Base-by-base conservation (phyloP, 2,888 invertebrate species). In the Ethmia dodecea region DNA sequence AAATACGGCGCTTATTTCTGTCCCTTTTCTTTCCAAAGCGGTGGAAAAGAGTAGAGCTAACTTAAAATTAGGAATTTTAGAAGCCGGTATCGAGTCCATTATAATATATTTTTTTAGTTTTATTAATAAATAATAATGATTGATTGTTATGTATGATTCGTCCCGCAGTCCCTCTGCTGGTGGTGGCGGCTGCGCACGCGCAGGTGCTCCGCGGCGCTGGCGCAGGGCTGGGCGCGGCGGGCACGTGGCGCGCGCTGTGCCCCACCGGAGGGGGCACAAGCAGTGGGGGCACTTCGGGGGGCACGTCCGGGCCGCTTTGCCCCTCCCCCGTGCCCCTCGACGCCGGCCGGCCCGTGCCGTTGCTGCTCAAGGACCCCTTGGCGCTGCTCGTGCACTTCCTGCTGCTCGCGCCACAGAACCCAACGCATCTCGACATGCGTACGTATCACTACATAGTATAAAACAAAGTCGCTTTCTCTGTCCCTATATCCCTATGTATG, bases 331-430 rank as follows among this genome's bases (percentile, higher is more conserved):
- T 37, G 37, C 37, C 45, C 29, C 37, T 45, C 8, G 49, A 47
- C 12, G 31, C 38, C 39, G 72, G 72, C 29, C 56, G 72, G 8
- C 68, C 71, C 33, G 81, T 98, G 60, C 97, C 98, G 50, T 87
- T 97, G 58, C 87, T 98, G 52, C 88, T 98, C 54, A 88, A 92
- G 35, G 98, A 98, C 87, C 95, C 96, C 3, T 89, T 91, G 35
- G 93, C 97, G 42, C 86, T 97, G 51, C 88, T 98, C 27, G 88
- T 97, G 60, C 97, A 97, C 72, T 91, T 97, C 56, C 88, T 97
- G 51, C 87, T 98, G 49, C 87, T 96, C 43, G 90, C 97, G 45
- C 97, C 97, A 12, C 81, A 93, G 42, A 92, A 94, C 61, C 89
- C 97, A 33, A 79, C 80, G 3, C 66, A 75, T 22, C 38, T 80